Conservation (phyloP, 2,797 vertebrate genomes). For the Ispidina picta region DNA sequence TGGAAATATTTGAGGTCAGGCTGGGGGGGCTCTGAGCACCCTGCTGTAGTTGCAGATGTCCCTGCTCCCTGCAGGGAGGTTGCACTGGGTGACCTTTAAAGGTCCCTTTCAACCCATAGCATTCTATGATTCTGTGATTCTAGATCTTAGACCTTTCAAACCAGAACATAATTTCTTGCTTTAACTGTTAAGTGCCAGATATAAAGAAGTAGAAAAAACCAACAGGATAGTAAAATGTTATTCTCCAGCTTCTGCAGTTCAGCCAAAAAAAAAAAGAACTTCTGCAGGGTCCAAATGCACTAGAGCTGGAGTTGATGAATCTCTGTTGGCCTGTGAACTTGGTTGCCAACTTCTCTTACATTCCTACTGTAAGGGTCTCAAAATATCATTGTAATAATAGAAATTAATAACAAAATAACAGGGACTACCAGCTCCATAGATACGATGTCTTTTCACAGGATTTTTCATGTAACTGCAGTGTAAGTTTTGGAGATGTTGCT, state of each 20-base stretch:
- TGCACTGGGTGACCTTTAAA: background rate
- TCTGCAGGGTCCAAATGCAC: background rate
- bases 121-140: background rate
- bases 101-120: background rate
- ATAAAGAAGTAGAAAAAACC: background rate
- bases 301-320: background rate
- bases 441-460: background rate
- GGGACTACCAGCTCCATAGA: background rate
- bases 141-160: background rate
- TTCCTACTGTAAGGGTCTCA: background rate
- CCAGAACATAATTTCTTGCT: background rate
- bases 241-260: background rate
- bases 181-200: background rate
- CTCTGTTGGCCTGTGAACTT: background rate
- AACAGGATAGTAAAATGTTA: background rate
- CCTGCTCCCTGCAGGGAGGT: background rate
- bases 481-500: background rate
- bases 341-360: slow-evolving; percentile 4
- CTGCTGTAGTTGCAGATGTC: background rate
- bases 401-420: background rate
- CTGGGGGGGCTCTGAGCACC: background rate
- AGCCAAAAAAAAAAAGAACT: background rate
- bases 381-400: background rate
- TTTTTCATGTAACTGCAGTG: background rate
- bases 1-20: background rate